Evolutionary conservation across 2,888 invertebrate genomes (phyloP), one percentile per base, ranked within the genome.

Genomic region (Heterodera filipjevi): DNA sequence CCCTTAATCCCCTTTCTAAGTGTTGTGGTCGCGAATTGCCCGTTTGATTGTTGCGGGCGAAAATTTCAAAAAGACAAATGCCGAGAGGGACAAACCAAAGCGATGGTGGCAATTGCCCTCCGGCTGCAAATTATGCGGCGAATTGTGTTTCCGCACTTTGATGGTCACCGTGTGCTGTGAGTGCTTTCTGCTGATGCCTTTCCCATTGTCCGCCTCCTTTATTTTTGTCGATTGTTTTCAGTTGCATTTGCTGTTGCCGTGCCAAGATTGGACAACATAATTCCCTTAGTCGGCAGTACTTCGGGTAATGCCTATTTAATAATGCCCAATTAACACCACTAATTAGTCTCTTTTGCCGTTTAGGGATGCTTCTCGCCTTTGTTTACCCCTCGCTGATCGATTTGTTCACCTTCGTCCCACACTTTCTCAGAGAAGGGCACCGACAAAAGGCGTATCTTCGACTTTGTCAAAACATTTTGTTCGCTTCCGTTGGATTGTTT

Each of bases 1-100:
- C 14, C 19, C 19, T 14, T 49, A 8, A 8, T 14, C 19, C 49
- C 10, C 8, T 85, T 49, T 49, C 16, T 49, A 19, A 49, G 94
- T 96, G 81, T 92, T 95, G 35, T 95, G 94, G 93, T 95, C 95
- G 0, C 91, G 91, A 80, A 91, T 95, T 6, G 84, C 87, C 1
- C 66, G 64, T n/a, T n/a, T 66, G 68, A n/a, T 66, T 3, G n/a
- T 46, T 35, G 32, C 3, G 76, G 76, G 0, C 93, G 93, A 81
- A 68, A 68, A 68, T 5, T n/a, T 27, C 35, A 35, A 68, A 33
- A 22, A 33, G 68, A 35, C 68, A 33, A n/a, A 68, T 14, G 53
- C n/a, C 8, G 64, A 46, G 12, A 10, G 1, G n/a, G 14, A 30
- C 14, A 8, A 49, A 33, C n/a, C 14, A 5, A 27, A 73, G 64